Evolutionary conservation across 2,888 invertebrate species (phyloP), one percentile per base, ranked within the genome.

Genomic region (Mycalesis mineus): DNA sequence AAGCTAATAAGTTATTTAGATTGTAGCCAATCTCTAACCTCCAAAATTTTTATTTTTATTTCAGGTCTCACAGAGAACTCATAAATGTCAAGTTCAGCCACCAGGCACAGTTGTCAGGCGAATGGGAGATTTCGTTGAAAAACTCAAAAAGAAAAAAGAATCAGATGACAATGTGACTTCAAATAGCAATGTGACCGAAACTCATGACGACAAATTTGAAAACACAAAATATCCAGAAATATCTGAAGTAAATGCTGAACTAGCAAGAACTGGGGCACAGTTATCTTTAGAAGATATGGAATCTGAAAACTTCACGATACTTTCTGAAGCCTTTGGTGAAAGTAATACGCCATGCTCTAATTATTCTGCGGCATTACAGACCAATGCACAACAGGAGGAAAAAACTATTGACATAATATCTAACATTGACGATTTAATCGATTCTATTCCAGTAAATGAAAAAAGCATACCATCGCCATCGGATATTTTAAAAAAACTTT

Each of bases 51-150:
- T 28, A 17, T 53, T 48, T 41, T 54, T 50, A 44, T 55, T 48
- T 55, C 55, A 93, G 93, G 95, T 96, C 8, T 95, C 95, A 52
- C 95, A 95, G 77, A 91, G 95, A 71, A 95, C 95, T 3, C 96
- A 96, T 72, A 96, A 95, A 82, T 96, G 96, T 72, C 90, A 91
- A 59, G 88, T 88, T 2, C 92, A 92, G 71, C 91, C 92, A 54
- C 91, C 92, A 33, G 93, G 92, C 13, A 88, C 87, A 13, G 91
- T 92, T 1, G 76, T 91, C 1, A 77, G 91, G 28, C 88, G 88
- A 74, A 75, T 80, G 40, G 84, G 86, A 14, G 87, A 89, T 62
- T 78, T 91, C 4, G 78, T 91, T 13, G 88, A 91, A 72, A 90
- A 91, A 71, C 73, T 91, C 5, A 88, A 86, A 68, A 82, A 82